Percentiles rank a stretch among this genome's conserved stretches.
Conservation (phyloP, 1,140 invertebrate species). For the Atta texana region DNA sequence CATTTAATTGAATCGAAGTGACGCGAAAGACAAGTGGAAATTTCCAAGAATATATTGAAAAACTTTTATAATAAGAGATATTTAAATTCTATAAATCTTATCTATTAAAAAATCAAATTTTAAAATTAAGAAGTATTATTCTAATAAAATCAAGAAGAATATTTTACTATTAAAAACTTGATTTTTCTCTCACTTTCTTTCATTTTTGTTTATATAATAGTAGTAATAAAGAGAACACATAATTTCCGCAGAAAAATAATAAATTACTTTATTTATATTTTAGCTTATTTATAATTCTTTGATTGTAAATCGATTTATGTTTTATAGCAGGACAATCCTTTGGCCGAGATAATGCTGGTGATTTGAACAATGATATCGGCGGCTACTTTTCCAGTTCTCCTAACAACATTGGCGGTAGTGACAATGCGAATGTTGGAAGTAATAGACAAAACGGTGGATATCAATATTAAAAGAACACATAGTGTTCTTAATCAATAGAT, state of each 20-base stretch:
- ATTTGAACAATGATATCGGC: slow-evolving; percentile 14
- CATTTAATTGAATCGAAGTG: slow-evolving; percentile 47
- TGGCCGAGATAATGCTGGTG: slow-evolving; percentile 4
- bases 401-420: slow-evolving; percentile 57
- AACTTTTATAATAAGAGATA: not conserved
- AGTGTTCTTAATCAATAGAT: not conserved
- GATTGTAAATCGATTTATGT: not conserved
- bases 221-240: not conserved
- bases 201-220: not conserved
- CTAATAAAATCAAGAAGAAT: not conserved
- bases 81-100: not conserved
- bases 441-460: slow-evolving; percentile 78
- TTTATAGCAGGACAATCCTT: slow-evolving; percentile 27
- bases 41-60: not conserved
- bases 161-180: not conserved
- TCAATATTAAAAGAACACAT: slow-evolving; percentile 81
- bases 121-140: not conserved
- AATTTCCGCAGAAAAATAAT: not conserved
- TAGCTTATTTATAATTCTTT: not conserved
- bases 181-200: not conserved
- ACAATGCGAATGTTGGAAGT: slow-evolving; percentile 54
- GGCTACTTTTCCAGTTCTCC: slow-evolving; percentile 26
- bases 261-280: not conserved
- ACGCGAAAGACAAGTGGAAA: not conserved
- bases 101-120: not conserved